Percentiles rank a stretch among this genome's conserved stretches.
phyloP scores from a whole-genome alignment of 2,113 vertebrate genomes.

The Prochilodus magdalenae region DNA sequence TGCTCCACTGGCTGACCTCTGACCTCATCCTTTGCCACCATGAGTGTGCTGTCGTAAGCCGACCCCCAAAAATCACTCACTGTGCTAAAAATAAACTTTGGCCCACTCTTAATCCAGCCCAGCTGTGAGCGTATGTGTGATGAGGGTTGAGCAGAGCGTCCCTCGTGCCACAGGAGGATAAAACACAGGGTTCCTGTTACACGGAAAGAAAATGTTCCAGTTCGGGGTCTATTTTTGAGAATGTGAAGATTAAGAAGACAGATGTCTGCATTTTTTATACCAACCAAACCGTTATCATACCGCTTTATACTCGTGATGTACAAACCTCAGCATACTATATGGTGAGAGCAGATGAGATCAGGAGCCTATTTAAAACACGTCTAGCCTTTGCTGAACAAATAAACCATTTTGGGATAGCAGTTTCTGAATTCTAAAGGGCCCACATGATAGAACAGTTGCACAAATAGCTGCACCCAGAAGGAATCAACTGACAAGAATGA shows the following conservation, averaged over 20 bases:
- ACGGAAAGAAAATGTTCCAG: slow-evolving; percentile 15
- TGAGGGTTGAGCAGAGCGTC: slow-evolving; percentile 49
- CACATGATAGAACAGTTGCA: no score
- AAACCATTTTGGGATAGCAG: no score
- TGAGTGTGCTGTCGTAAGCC: slow-evolving; percentile 56
- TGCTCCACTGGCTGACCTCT: slow-evolving; percentile 46
- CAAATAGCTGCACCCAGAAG: no score
- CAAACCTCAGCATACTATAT: not conserved
- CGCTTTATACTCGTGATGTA: not conserved
- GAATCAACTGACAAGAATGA: no score
- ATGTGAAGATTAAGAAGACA: not conserved
- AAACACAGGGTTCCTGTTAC: slow-evolving; percentile 30
- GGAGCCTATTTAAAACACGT: no score
- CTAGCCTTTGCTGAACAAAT: no score
- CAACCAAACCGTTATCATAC: not conserved
- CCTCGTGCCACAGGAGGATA: not conserved
- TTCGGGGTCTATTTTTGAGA: not conserved
- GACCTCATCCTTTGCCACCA: slow-evolving; percentile 54
- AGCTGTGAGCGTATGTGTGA: slow-evolving; percentile 60
- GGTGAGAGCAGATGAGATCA: no score
- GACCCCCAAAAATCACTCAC: slow-evolving; percentile 67
- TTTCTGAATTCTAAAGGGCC: no score
- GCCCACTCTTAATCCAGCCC: slow-evolving; percentile 68
- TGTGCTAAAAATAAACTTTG: slow-evolving; percentile 67
- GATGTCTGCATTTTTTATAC: not conserved